Base-by-base conservation (phyloP, 37 sponge, comb jelly and placozoan genomes). In the Halichondria panicea region DNA sequence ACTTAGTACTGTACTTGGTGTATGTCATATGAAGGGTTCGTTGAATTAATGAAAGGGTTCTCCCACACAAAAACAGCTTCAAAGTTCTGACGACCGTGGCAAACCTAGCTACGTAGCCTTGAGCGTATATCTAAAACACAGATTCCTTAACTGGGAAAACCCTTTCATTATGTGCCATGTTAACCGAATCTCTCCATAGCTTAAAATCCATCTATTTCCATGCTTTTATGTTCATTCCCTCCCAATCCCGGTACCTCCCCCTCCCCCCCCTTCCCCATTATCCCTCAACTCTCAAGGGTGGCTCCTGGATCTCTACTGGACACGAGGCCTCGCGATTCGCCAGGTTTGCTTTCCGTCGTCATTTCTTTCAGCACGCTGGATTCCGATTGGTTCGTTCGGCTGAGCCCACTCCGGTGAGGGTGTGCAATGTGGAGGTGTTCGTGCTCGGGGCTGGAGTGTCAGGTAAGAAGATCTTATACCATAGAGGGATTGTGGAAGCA, bases 281-380 rank as follows among this genome's bases (percentile, higher is more conserved):
- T 0, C 38, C 31, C 60, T 41, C 22, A 5, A n/a, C n/a, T n/a
- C 21, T 58, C n/a, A 67, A 93, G 93, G 92, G 92, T 60, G 95
- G 95, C 0, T 91, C 95, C 13, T 95, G 95, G 95, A 69, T 82
- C 0, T 90, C 92, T 24, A 91, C 82, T 68, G 92, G 92, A 5
- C 78, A 60, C 33, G 74, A 70, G 75, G 79, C 86, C n/a, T 95
- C 95, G 1, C 72, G 92, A 3, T 95, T 87, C 72, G 73, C 78
- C 27, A 85, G 95, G 27, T 91, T 78, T 66, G 57, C 89, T 15
- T 95, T 91, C 66, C 68, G 95, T 34, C 70, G 95, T 28, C 95
- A 95, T 44, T 95, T 95, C 86, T 88, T 91, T 54, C 95, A 95
- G 53, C 95, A 95, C 66, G 54, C 73, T 13, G 95, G 95, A 3